Evolutionary conservation across 2,888 invertebrate genomes (phyloP), one percentile per base, ranked within the genome.

Genomic region (Apantesis nais): DNA sequence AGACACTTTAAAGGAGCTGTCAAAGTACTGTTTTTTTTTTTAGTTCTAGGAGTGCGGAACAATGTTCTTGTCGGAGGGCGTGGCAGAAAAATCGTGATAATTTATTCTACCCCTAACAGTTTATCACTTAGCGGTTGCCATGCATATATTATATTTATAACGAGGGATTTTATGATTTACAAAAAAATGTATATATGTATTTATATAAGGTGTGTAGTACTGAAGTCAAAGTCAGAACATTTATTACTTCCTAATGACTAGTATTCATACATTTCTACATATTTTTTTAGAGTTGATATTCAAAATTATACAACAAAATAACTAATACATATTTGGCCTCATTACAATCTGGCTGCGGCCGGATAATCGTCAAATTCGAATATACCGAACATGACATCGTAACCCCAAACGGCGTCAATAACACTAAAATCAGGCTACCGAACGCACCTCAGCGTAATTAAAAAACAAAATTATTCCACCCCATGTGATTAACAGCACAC

Each of bases 381-480:
- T 78, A 79, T 77, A 65, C 69, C 11, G 80, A 86, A 81, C 86
- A 84, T 87, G 87, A 88, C 86, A 87, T 82, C 83, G 76, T 79
- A 78, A 82, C 81, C 83, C 74, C 71, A 67, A 87, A 86, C 83
- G 83, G 81, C 83, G 82, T 84, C 83, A 86, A 88, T 85, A 86
- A 88, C 85, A 85, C 82, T 84, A 84, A 84, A 87, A 74, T 85
- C 85, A 82, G 84, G 83, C 85, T 86, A 83, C 87, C 81, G 79
- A 92, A 93, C 92, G 93, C 93, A 93, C 92, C 78, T 89, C 83
- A 84, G 85, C 86, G 86, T 92, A 93, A 94, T 94, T 93, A 94
- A 94, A 93, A 94, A 92, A 90, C 90, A 91, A 93, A 92, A 92
- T 92, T 93, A 93, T 93, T 92, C 93, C 93, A 90, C 92, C 91